Conservation (phyloP, 2,888 invertebrate genomes). For the Drosophila villosipedis region DNA sequence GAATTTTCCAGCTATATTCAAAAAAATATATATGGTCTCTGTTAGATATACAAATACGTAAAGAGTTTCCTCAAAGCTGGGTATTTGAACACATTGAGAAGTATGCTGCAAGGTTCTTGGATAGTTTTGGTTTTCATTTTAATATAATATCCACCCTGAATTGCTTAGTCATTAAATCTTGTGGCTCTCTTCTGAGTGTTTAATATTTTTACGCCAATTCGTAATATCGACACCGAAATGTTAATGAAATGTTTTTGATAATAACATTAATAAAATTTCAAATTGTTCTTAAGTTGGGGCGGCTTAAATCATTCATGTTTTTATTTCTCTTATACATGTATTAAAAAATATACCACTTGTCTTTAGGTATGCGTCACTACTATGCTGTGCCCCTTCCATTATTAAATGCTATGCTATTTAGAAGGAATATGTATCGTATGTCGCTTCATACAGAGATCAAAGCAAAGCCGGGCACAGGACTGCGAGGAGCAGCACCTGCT, state of each 20-base stretch:
- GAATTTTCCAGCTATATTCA: background rate
- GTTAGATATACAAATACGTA: slow-evolving; percentile 26
- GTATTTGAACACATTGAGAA: slow-evolving; percentile 41
- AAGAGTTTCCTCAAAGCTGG: slow-evolving; percentile 57
- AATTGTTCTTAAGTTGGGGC: background rate
- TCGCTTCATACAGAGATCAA: fast-evolving
- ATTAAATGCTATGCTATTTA: fast-evolving
- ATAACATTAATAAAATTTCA: background rate
- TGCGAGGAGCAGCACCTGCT: background rate
- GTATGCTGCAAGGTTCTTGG: slow-evolving; percentile 22
- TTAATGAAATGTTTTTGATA: background rate
- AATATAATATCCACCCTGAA: background rate
- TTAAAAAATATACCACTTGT: slow-evolving; percentile 16
- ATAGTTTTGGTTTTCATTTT: background rate
- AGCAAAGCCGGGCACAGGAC: background rate
- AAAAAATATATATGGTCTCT: background rate
- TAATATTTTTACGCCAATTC: background rate
- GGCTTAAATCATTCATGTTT: background rate
- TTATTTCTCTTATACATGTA: background rate
- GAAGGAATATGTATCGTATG: too few relatives aligned
- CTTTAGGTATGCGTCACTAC: slow-evolving; percentile 5
- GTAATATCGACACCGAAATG: background rate
- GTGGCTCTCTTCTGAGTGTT: background rate
- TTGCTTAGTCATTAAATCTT: background rate
- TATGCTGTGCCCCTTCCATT: background rate